Conservation (phyloP, 2,888 invertebrate genomes). For the Tenthredo livida region DNA sequence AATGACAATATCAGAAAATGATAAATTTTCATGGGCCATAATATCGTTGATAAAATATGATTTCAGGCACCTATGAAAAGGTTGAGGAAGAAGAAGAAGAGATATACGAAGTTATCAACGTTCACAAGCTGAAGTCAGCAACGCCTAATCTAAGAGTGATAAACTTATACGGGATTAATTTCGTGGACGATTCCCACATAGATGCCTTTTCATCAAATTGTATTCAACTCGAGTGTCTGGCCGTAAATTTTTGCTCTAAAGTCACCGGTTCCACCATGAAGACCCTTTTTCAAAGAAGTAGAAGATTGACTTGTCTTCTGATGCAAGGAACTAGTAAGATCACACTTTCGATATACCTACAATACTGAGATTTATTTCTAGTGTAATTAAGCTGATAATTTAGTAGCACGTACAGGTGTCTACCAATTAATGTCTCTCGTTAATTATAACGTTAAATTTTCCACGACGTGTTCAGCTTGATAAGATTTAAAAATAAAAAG, state of each 20-base stretch:
- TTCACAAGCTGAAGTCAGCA: constrained; percentile 98
- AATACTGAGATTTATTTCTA: background rate
- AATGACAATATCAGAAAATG: background rate
- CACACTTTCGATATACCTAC: background rate
- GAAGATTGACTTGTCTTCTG: constrained; percentile 93
- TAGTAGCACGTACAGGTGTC: background rate
- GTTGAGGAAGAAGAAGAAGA: constrained; percentile 99
- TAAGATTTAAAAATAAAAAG: background rate
- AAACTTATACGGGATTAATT: constrained; percentile 98
- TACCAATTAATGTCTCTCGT: background rate
- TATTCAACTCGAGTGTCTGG: constrained; percentile 97
- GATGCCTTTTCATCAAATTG: constrained; percentile 98
- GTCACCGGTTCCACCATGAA: constrained; percentile 98
- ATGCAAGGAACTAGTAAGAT: constrained; percentile 97
- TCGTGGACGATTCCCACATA: constrained; percentile 98
- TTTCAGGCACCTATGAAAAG: constrained; percentile 95
- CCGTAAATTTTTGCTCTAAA: constrained; percentile 98
- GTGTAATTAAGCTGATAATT: constrained; percentile 3
- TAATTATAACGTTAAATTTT: background rate
- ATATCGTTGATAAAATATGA: constrained; percentile 9
- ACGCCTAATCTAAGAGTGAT: constrained; percentile 98
- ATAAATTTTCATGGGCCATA: background rate
- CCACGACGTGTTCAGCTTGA: background rate
- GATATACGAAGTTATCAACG: constrained; percentile 99
- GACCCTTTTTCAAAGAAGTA: constrained; percentile 94